These are phyloP conservation scores for Druceiella hillmani DNA, from an alignment of 2,888 invertebrate species.

Conservation along the genomic window DNA sequence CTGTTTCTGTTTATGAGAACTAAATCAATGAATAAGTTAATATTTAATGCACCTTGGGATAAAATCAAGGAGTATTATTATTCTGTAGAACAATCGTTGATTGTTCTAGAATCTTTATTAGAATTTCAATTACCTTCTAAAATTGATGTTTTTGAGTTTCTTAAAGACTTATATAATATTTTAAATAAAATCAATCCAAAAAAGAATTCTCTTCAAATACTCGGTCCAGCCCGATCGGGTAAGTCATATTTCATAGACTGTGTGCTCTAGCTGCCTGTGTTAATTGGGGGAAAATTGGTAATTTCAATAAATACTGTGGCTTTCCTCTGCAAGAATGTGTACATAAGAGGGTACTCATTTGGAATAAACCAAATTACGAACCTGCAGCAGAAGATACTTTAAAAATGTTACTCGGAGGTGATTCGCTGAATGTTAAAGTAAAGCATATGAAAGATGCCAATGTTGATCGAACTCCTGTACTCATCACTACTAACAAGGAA, in stretches of 20 bases:
- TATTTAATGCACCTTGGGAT: conserved; percentile 11
- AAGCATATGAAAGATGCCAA: conserved; percentile 16
- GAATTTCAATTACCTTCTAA: no score
- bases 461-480: conserved; percentile 18
- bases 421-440: conserved; percentile 12
- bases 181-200: conserved; percentile 5
- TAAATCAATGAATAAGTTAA: conserved; percentile 10
- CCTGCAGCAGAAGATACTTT: conserved; percentile 18
- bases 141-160: no score
- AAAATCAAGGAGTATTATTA: conserved; percentile 7
- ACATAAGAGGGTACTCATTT: conserved; percentile 18
- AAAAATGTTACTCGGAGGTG: conserved; percentile 19
- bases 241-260: conserved; percentile 13
- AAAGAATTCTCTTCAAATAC: conserved; percentile 13
- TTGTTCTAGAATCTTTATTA: no score
- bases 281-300: conserved; percentile 14
- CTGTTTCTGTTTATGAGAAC: conserved; percentile 7
- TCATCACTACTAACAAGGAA: no score
- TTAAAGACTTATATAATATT: conserved; percentile 1
- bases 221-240: no score
- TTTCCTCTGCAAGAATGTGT: conserved; percentile 21
- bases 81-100: no score
- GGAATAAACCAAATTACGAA: conserved; percentile 23
- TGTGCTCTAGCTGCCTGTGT: conserved; percentile 10
- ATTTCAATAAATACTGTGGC: conserved; percentile 15